A percentile compares a stretch with the other conserved stretches of the same genome.
Conservation (phyloP, 64 coral and sea anemone species). For the Trachythela sp. region DNA sequence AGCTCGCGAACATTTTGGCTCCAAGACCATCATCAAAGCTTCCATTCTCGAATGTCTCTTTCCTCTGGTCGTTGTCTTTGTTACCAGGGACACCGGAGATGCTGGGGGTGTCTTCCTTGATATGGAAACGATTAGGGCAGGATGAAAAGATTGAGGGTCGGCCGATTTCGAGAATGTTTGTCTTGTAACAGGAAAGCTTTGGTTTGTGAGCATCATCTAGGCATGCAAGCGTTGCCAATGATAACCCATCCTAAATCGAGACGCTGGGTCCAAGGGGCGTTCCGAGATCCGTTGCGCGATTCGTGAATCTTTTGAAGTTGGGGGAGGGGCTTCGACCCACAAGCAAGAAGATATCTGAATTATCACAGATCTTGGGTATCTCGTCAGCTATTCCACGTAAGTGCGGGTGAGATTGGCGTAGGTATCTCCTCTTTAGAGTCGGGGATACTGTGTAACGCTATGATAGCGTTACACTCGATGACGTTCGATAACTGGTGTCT, state of each 20-base stretch:
- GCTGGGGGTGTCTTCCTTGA: neutral
- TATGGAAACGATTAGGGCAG: neutral
- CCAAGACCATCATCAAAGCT: neutral
- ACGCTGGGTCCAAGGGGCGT: slow-evolving; percentile 1
- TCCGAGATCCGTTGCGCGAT: neutral
- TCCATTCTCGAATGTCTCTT: neutral
- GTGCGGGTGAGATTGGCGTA: slow-evolving; percentile 40
- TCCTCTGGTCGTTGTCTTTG: neutral
- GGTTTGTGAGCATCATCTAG: neutral
- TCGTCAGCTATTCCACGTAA: slow-evolving; percentile 14
- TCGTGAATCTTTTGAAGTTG: neutral
- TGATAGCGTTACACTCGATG: slow-evolving; percentile 1
- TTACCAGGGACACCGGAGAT: neutral
- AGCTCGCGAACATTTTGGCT: neutral
- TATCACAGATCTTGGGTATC: neutral
- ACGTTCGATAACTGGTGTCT: slow-evolving; percentile 24
- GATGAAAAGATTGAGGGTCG: neutral
- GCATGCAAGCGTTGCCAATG: neutral
- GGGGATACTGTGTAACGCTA: too few species aligned
- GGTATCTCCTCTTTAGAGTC: slow-evolving; percentile 20
- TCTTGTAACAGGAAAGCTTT: neutral
- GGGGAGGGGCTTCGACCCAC: neutral
- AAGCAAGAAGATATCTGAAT: neutral
- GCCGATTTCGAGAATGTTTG: neutral
- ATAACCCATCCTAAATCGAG: neutral